Percentiles rank a stretch among this genome's conserved stretches.
These are phyloP conservation scores for Ceryle rudis DNA, from an alignment of 2,797 vertebrate species.

Conservation along the genomic window DNA sequence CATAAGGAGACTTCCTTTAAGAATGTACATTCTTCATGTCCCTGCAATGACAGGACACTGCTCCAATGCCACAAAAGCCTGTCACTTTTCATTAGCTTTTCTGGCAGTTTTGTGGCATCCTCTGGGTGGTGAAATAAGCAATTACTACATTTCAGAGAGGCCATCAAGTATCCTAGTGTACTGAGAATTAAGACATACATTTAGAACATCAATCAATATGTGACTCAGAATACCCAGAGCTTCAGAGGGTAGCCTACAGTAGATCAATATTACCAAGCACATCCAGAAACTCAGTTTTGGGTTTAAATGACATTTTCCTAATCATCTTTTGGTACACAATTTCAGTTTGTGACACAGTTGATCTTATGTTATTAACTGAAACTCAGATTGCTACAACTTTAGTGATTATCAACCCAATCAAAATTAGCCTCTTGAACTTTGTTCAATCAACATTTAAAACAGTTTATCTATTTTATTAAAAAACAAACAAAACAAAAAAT, in stretches of 20 bases:
- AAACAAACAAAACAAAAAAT: no score
- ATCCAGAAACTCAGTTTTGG: background rate
- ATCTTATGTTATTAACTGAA: background rate
- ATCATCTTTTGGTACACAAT: background rate
- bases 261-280: background rate
- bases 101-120: background rate
- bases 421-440: background rate
- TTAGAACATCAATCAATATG: background rate
- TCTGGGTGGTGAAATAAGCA: constrained; percentile 12
- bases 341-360: background rate
- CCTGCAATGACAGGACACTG: background rate
- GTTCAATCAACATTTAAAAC: background rate
- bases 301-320: background rate
- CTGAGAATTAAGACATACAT: background rate
- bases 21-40: background rate
- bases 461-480: background rate
- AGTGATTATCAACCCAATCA: background rate
- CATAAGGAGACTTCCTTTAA: background rate
- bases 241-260: background rate
- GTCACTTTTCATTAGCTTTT: background rate
- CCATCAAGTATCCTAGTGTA: background rate
- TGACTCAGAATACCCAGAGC: background rate
- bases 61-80: background rate
- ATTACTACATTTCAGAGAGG: background rate
- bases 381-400: background rate